A percentile compares a stretch with the other conserved stretches of the same genome.
These are phyloP conservation scores for Coelopa frigida DNA, from an alignment of 1,140 invertebrate genomes.

Conservation along the genomic window DNA sequence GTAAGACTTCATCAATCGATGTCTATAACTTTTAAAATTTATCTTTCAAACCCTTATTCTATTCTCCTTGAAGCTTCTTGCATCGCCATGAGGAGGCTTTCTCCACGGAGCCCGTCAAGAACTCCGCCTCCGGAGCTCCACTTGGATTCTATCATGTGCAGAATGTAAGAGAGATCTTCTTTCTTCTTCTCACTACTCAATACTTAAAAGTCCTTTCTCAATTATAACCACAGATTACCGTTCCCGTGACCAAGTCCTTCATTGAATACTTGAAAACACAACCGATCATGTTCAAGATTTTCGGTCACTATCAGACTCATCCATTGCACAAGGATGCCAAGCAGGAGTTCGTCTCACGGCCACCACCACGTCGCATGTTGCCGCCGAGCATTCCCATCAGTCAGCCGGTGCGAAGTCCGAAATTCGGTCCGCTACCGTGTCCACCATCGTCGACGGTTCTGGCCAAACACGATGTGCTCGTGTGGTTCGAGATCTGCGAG, in stretches of 20 bases:
- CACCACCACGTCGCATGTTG: constrained; percentile 82
- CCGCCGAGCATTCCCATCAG: constrained; percentile 91
- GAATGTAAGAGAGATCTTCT: constrained; percentile 66
- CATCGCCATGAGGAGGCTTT: constrained; percentile 98
- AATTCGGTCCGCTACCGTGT: constrained; percentile 79
- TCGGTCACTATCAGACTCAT: constrained; percentile 96
- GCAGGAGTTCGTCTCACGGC: constrained; percentile 54
- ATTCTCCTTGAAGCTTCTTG: constrained; percentile 71
- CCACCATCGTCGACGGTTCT: constrained; percentile 68
- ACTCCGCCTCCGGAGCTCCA: constrained; percentile 86
- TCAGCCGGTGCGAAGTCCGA: constrained; percentile 85
- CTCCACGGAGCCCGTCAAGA: constrained; percentile 97
- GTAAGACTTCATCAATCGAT: constrained; percentile 53
- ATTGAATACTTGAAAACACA: constrained; percentile 95
- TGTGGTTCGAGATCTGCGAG: constrained; percentile 99
- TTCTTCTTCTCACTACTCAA: neutral
- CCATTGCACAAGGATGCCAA: constrained; percentile 71
- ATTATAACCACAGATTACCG: constrained; percentile 76
- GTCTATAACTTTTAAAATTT: constrained; percentile 5
- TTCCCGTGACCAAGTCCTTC: constrained; percentile 93
- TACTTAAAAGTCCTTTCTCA: constrained; percentile 19
- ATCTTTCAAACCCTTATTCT: neutral
- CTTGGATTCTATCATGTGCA: constrained; percentile 97
- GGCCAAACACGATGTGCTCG: constrained; percentile 91
- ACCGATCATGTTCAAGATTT: constrained; percentile 97